Conservation (phyloP, 2,113 vertebrate species). For the Oxyruncus cristatus region DNA sequence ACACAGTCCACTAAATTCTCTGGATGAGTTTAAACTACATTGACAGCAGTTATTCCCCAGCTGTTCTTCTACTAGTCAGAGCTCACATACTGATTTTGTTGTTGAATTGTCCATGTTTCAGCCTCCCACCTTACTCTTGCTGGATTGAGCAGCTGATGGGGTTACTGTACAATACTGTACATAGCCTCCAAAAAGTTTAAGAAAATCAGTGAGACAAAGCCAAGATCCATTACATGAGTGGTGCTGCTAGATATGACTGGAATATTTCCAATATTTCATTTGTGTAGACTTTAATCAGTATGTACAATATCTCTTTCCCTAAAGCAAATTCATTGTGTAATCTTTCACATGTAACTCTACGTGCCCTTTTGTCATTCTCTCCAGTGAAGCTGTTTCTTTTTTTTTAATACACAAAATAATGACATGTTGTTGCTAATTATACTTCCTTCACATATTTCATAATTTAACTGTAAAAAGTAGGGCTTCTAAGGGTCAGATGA, state of each 20-base stretch:
- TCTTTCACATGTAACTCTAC: background rate
- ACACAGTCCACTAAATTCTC: background rate
- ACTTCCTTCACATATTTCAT: background rate
- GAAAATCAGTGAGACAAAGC: background rate
- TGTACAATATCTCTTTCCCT: background rate
- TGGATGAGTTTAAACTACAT: background rate
- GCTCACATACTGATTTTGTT: background rate
- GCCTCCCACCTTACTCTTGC: background rate
- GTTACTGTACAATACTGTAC: background rate
- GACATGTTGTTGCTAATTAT: background rate
- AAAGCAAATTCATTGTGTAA: constrained; percentile 5
- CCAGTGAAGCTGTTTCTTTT: background rate
- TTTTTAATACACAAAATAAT: background rate
- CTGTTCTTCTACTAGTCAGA: background rate
- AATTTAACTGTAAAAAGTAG: background rate
- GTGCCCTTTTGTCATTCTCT: background rate
- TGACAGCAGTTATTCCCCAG: background rate
- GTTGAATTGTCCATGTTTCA: background rate
- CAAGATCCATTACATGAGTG: background rate
- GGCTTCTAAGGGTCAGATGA: background rate
- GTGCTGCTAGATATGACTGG: background rate
- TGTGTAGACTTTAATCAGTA: background rate
- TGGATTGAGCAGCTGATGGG: background rate
- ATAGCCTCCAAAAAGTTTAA: background rate
- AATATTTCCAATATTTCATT: constrained; percentile 36